A percentile compares a stretch with the other conserved stretches of the same genome.
Evolutionary conservation across 2,113 vertebrate species (phyloP).

Genomic region (Gobius niger): DNA sequence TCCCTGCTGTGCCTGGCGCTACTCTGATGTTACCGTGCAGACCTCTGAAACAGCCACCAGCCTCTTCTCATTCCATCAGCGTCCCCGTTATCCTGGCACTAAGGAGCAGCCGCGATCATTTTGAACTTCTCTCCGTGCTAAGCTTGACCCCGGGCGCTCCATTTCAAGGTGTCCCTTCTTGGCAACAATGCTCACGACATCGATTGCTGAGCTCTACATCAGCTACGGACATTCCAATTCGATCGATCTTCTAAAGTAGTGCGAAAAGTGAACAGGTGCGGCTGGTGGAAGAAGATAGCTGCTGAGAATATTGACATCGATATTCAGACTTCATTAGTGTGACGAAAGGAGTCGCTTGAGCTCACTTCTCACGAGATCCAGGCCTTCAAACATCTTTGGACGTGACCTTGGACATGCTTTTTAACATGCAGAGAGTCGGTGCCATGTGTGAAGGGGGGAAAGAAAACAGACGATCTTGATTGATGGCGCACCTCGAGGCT

Average conservation of each 20-base stretch:
- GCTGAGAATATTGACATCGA: not conserved
- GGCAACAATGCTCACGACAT: constrained; percentile 21
- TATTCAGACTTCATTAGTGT: constrained; percentile 4
- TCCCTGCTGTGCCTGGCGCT: constrained; percentile 9
- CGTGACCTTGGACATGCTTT: constrained; percentile 26
- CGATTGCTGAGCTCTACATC: not conserved
- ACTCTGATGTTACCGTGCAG: constrained; percentile 12
- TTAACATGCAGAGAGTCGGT: constrained; percentile 1
- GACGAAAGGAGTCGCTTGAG: not conserved
- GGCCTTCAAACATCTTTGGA: not conserved
- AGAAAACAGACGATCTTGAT: constrained; percentile 9
- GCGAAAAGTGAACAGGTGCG: constrained; percentile 12
- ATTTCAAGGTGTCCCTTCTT: constrained; percentile 9
- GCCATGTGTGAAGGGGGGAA: not conserved
- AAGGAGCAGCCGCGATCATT: constrained; percentile 19
- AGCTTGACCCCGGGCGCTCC: not conserved
- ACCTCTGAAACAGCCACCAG: not conserved
- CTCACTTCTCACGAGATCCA: constrained; percentile 18
- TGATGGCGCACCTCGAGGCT: constrained; percentile 19
- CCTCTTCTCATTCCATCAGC: constrained; percentile 7
- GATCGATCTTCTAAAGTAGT: not conserved
- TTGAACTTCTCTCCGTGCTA: constrained; percentile 2
- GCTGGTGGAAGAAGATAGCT: not conserved
- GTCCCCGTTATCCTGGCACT: constrained; percentile 18
- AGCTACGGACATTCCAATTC: constrained; percentile 3